Percentiles rank a stretch among this genome's conserved stretches.
These are phyloP conservation scores for Myocastor coypus DNA, from an alignment of 2,113 vertebrate species.

Conservation along the genomic window DNA sequence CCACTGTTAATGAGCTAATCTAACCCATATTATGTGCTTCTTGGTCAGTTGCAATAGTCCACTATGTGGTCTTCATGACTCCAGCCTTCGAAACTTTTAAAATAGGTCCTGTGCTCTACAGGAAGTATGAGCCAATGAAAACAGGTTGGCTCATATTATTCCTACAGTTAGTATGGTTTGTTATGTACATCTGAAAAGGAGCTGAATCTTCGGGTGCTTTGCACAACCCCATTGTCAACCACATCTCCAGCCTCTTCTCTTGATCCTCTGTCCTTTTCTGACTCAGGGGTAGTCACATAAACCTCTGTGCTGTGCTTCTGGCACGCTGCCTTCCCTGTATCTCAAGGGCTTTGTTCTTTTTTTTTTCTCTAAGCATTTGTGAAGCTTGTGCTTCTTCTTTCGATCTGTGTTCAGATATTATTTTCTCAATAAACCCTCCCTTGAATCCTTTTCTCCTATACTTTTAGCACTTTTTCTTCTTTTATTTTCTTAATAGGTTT, in stretches of 20 bases:
- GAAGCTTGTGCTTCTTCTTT: not conserved
- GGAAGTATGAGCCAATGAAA: not conserved
- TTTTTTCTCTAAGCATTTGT: not conserved
- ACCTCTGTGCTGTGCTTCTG: not conserved
- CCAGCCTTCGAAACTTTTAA: not conserved
- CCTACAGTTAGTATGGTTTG: not conserved
- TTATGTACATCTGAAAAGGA: not conserved
- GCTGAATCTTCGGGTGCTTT: not conserved
- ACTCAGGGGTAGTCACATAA: not conserved
- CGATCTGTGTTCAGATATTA: not conserved
- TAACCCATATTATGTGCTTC: not conserved
- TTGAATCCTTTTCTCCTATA: not conserved
- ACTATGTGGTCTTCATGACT: not conserved
- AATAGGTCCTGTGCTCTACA: not conserved
- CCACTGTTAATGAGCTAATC: not conserved
- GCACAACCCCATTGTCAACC: not conserved
- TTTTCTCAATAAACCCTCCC: not conserved
- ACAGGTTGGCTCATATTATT: not conserved
- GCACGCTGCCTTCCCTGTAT: not conserved
- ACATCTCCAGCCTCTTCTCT: not conserved
- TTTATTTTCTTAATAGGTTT: not conserved
- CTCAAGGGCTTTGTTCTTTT: not conserved
- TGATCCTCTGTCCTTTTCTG: not conserved
- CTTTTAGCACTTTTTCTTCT: not conserved
- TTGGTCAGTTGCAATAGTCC: not conserved